Evolutionary conservation across 1,140 invertebrate species (phyloP).

Genomic region (Reticulitermes speratus): DNA sequence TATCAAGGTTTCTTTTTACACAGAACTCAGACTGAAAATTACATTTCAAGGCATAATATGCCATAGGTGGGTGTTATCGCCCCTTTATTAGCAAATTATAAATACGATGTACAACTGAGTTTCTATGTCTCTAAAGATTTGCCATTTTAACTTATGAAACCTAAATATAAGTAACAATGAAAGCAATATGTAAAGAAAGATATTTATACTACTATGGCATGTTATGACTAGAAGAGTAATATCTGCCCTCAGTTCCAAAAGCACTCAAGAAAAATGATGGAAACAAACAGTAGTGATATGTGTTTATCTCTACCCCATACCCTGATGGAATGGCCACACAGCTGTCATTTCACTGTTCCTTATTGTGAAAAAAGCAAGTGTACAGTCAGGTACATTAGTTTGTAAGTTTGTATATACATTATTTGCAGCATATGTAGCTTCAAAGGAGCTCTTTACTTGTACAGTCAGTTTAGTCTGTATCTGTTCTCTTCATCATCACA

Average conservation of each 20-base stretch:
- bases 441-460: conserved; percentile 30
- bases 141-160: no score
- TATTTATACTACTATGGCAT: neutral
- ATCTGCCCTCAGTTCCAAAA: no score
- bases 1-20: no score
- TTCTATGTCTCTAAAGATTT: no score
- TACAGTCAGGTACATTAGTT: conserved; percentile 20
- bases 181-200: neutral
- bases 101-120: no score
- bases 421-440: conserved; percentile 32
- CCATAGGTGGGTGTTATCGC: neutral
- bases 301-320: neutral
- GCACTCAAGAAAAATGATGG: neutral
- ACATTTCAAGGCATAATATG: no score
- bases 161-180: neutral
- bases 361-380: conserved; percentile 18
- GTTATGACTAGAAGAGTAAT: no score
- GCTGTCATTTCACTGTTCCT: conserved; percentile 14
- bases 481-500: conserved; percentile 11
- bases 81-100: neutral
- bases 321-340: neutral
- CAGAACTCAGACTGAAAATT: no score
- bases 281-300: neutral
- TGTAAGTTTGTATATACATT: conserved; percentile 21
- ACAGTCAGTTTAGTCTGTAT: conserved; percentile 27